Conservation (phyloP, 2,113 vertebrate genomes). For the Forbesichthys agassizii region DNA sequence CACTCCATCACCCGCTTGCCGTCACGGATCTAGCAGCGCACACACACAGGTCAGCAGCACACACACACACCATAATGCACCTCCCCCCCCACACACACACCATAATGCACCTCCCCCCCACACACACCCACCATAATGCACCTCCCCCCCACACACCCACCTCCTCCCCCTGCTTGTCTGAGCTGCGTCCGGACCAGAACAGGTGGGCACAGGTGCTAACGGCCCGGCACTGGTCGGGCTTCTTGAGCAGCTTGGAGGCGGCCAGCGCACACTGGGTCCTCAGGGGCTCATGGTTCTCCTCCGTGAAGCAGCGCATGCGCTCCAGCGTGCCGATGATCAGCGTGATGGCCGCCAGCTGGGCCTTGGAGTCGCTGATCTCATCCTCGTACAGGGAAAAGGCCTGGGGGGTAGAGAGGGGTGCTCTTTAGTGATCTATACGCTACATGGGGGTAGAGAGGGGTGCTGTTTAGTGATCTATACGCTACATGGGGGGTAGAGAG, state of each 20-base stretch:
- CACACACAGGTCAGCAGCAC: no score
- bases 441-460: no score
- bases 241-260: constrained; percentile 96
- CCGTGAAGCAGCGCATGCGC: constrained; percentile 94
- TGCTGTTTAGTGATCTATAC: no score
- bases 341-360: constrained; percentile 97
- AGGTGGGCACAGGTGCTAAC: constrained; percentile 97
- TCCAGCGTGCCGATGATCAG: constrained; percentile 98
- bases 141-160: constrained; percentile 59
- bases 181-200: constrained; percentile 96
- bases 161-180: constrained; percentile 94
- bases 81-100: background rate
- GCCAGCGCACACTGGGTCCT: constrained; percentile 95
- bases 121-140: no score
- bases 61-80: no score
- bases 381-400: constrained; percentile 98
- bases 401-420: constrained; percentile 61
- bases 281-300: constrained; percentile 96
- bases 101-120: no score
- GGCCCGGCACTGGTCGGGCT: constrained; percentile 95
- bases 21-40: constrained; percentile 82
- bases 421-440: no score
- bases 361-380: constrained; percentile 98
- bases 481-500: constrained; percentile 43
- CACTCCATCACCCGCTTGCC: constrained; percentile 98